A percentile compares a stretch with the other conserved stretches of the same genome.
Evolutionary conservation across 2,797 vertebrate species (phyloP).

Genomic region (Danio albolineatus): DNA sequence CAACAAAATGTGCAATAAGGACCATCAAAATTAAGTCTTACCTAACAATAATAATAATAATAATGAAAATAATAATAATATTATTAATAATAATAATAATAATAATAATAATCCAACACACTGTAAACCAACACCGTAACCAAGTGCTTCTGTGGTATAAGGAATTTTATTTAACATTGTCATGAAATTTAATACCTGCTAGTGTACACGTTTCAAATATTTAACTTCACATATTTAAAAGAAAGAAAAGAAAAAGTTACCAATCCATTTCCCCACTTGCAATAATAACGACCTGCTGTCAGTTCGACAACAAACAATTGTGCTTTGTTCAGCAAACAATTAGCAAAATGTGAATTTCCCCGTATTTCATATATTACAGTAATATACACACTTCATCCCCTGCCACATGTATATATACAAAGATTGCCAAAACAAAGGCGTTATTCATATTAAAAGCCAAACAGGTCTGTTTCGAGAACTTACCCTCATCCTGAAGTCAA

Average conservation of each 20-base stretch:
- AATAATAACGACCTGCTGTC: neutral
- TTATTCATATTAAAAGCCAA: neutral
- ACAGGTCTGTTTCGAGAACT: neutral
- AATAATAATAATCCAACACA: neutral
- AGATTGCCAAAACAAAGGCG: neutral
- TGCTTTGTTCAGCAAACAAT: conserved; percentile 13
- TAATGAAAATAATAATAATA: no score
- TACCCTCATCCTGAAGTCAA: conserved; percentile 29
- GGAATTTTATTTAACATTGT: conserved; percentile 54
- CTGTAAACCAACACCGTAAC: no score
- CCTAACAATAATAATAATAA: no score
- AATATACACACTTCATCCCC: conserved; percentile 31
- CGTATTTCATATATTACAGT: conserved; percentile 14
- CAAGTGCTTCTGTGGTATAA: conserved; percentile 23
- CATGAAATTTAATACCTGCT: conserved; percentile 30
- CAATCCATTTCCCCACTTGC: conserved; percentile 3
- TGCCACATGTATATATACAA: neutral
- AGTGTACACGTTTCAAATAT: conserved; percentile 53
- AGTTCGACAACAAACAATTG: conserved; percentile 10
- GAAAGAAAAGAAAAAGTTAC: neutral
- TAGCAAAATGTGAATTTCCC: neutral
- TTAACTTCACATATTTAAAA: conserved; percentile 50
- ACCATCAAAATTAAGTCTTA: no score
- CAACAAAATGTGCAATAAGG: no score
- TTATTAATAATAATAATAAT: no score